Conservation (phyloP, 1,140 invertebrate genomes). For the Zaprionus camerounensis region DNA sequence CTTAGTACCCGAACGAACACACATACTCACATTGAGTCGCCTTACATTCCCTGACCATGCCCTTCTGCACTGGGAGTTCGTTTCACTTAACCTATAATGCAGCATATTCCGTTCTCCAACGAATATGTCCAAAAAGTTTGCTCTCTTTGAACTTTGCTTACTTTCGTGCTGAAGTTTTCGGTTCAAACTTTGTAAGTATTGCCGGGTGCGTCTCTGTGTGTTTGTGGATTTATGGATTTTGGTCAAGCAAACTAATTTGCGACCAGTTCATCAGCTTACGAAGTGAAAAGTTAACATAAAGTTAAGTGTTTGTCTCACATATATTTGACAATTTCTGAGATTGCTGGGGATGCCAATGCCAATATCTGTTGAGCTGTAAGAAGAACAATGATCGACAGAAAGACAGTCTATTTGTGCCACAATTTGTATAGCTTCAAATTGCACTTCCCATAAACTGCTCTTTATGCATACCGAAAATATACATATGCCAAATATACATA, state of each 20-base stretch:
- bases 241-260: conserved; percentile 56
- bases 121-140: conserved; percentile 72
- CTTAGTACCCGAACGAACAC: conserved; percentile 31
- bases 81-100: conserved; percentile 66
- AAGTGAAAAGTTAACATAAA: conserved; percentile 25
- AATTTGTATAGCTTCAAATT: too few relatives aligned
- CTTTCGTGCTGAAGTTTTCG: conserved; percentile 58
- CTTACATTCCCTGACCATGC: conserved; percentile 52
- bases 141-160: conserved; percentile 68
- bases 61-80: conserved; percentile 64
- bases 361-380: too few relatives aligned
- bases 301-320: conserved; percentile 26
- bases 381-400: too few relatives aligned
- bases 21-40: conserved; percentile 27
- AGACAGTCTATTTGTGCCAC: too few relatives aligned
- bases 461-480: too few relatives aligned
- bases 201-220: conserved; percentile 15
- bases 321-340: conserved; percentile 15
- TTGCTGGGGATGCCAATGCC: too few relatives aligned
- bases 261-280: conserved; percentile 29
- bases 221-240: conserved; percentile 22
- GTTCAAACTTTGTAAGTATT: conserved; percentile 54
- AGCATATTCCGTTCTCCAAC: conserved; percentile 16
- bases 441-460: too few relatives aligned
- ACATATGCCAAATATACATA: too few relatives aligned